Evolutionary conservation across 2,113 vertebrate species (phyloP), one percentile per base, ranked within the genome.

Genomic region (Microtus ochrogaster): DNA sequence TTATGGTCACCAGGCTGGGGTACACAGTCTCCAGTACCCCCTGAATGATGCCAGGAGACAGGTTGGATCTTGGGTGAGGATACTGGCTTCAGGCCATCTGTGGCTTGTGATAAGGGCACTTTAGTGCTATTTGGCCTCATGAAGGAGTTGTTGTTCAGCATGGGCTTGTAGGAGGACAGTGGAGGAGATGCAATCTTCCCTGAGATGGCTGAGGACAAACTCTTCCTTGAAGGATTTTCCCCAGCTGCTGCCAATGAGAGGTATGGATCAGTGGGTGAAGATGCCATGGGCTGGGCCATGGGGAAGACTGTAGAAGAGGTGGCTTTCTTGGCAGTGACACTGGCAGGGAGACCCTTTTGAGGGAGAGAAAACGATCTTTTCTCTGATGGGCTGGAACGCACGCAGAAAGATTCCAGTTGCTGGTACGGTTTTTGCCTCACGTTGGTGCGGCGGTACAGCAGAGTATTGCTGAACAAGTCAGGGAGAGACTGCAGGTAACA

Each of bases 101-200:
- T 89, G 65, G 98, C 94, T 89, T 98, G 98, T 41, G 94, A 96
- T n/a, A 98, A 99, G 99, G 99, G 99, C 99, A 99, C 99, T 99
- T 99, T 98, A 94, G 98, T 95, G 95, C 98, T 97, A 85, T 93
- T 97, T 93, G 98, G 97, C 96, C 33, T 21, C 91, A 98, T 91
- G 55, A 98, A 98, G n/a, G 98, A 96, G 89, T 73, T 98, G 68
- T 96, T 98, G 77, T 89, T 98, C 36, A 98, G 97, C 92, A 92
- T 63, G 47, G 99, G 97, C 90, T 97, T 98, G 74, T 12, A 97
- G 79, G 92, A 96, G 78, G 97, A 98, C 41, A 92, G 95, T 89
- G 97, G 97, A 61, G 97, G 97, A 61, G 98, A 96, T 12, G 97
- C 90, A 92, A 98, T 98, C 97, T 97, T 98, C 89, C 92, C 89